phyloP scores from a whole-genome alignment of 2,888 invertebrate genomes.

The Dicroscelio sp. region DNA sequence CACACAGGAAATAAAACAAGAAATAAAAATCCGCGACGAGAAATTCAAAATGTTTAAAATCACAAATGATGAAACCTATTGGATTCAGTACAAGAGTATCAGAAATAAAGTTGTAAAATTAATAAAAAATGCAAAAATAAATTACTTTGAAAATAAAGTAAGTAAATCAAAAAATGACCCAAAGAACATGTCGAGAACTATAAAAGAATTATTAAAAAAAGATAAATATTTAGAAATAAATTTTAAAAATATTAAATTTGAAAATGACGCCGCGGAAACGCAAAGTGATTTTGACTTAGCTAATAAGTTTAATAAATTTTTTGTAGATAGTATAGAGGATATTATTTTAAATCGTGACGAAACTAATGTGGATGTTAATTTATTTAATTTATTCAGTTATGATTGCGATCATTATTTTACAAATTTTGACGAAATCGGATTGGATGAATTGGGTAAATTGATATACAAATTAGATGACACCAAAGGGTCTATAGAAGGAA shows the following conservation, averaged over 20 bases:
- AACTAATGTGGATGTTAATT: no score
- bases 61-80: no score
- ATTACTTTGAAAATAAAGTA: constrained; percentile 21
- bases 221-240: constrained; percentile 2
- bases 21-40: no score
- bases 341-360: no score
- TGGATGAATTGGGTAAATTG: constrained; percentile 8
- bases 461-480: no score
- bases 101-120: constrained; percentile 16
- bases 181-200: background rate
- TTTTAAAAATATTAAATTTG: constrained; percentile 31
- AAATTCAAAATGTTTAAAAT: no score
- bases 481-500: constrained; percentile 26
- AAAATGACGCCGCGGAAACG: background rate
- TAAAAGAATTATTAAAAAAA: constrained; percentile 23
- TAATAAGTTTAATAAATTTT: constrained; percentile 46
- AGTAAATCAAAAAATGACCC: background rate
- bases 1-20: background rate
- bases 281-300: constrained; percentile 20
- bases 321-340: constrained; percentile 36
- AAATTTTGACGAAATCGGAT: constrained; percentile 21
- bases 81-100: constrained; percentile 15
- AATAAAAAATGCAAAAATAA: constrained; percentile 18
- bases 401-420: constrained; percentile 26
- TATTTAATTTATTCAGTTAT: constrained; percentile 52